Conservation (phyloP, 2,888 invertebrate species). For the Apamea crenata region DNA sequence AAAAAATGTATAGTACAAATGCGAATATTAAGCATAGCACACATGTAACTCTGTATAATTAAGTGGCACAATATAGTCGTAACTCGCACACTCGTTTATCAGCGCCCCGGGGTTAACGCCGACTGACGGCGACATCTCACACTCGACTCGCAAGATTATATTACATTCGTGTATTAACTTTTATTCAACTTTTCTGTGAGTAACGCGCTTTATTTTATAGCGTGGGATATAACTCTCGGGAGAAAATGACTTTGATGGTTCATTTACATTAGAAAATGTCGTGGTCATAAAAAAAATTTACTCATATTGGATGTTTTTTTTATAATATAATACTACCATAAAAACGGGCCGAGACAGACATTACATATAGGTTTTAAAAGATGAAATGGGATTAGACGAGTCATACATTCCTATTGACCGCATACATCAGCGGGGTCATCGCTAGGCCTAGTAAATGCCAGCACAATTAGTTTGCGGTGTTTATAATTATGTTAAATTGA, state of each 20-base stretch:
- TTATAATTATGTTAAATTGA: background rate
- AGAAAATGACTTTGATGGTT: conserved; percentile 52
- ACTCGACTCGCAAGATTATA: conserved; percentile 53
- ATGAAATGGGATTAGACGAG: background rate
- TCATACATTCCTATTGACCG: background rate
- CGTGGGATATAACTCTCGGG: conserved; percentile 32
- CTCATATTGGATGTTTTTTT: conserved; percentile 20
- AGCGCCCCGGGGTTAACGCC: conserved; percentile 50
- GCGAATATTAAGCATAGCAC: conserved; percentile 35
- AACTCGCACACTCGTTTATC: conserved; percentile 55
- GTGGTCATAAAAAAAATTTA: conserved; percentile 24
- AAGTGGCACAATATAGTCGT: conserved; percentile 56
- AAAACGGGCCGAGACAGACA: background rate
- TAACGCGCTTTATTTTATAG: conserved; percentile 46
- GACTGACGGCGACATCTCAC: conserved; percentile 52
- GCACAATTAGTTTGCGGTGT: background rate
- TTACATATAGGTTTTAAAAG: background rate
- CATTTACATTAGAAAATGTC: conserved; percentile 54
- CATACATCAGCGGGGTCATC: background rate
- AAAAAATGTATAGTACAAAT: background rate
- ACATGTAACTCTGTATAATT: conserved; percentile 50
- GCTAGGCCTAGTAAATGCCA: too few species aligned
- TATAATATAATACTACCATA: background rate
- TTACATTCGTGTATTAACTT: conserved; percentile 61
- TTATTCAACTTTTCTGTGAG: conserved; percentile 59